These are phyloP conservation scores for Drosophila seguyi DNA, from an alignment of 1,140 invertebrate species.

Conservation along the genomic window DNA sequence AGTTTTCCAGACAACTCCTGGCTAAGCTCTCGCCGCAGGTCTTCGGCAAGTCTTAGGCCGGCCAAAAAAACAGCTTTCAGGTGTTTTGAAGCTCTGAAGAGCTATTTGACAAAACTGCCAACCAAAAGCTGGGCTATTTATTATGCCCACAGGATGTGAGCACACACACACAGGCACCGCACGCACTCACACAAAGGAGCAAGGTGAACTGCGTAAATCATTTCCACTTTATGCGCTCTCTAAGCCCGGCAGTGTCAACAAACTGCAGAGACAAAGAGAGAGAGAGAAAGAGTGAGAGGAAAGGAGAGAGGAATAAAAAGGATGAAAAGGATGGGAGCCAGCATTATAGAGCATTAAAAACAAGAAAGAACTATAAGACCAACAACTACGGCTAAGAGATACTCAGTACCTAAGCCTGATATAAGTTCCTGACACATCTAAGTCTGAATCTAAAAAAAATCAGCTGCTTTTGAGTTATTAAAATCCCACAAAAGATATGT, in stretches of 20 bases:
- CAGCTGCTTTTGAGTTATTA: too few relatives aligned
- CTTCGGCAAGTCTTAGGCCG: conserved; percentile 6
- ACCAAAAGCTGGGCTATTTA: conserved; percentile 75
- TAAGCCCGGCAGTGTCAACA: conserved; percentile 82
- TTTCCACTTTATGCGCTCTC: conserved; percentile 79
- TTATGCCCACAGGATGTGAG: conserved; percentile 65
- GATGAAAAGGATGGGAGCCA: conserved; percentile 16
- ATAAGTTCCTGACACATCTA: too few relatives aligned
- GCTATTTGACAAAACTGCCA: conserved; percentile 79
- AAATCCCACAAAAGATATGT: too few relatives aligned
- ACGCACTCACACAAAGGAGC: conserved; percentile 25
- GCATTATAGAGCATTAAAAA: conserved; percentile 78
- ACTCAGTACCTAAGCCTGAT: not conserved
- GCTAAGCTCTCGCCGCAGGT: conserved; percentile 34
- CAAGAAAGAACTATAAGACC: conserved; percentile 3
- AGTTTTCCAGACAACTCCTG: conserved; percentile 2
- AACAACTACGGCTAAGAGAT: not conserved
- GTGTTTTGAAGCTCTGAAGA: conserved; percentile 61
- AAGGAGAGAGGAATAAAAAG: conserved; percentile 3
- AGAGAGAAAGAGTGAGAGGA: not conserved
- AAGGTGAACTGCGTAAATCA: conserved; percentile 77
- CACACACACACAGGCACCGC: conserved; percentile 24
- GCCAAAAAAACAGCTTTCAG: conserved; percentile 65
- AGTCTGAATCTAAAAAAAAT: too few relatives aligned
- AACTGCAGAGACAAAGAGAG: conserved; percentile 59